Percentiles rank a stretch among this genome's conserved stretches.
Conservation (phyloP, 2,113 vertebrate genomes). For the Grus americana region DNA sequence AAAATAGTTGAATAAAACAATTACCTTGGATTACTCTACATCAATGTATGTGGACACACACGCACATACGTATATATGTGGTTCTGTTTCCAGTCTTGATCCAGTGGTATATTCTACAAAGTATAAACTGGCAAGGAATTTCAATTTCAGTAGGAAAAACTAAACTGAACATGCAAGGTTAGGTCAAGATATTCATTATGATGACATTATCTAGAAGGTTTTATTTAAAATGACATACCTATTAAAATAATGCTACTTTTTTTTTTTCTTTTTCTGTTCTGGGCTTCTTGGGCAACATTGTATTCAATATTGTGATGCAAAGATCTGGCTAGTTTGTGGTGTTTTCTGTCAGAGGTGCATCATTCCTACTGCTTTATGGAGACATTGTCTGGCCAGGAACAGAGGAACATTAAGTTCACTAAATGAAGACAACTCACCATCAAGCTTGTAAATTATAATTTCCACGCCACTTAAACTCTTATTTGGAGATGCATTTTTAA, state of each 20-base stretch:
- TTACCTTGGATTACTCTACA: background rate
- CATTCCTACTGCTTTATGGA: background rate
- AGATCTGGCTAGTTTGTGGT: background rate
- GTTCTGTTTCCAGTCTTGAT: background rate
- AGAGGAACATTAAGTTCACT: background rate
- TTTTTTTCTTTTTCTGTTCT: background rate
- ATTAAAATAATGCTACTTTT: background rate
- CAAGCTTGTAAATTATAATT: background rate
- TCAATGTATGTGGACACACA: background rate
- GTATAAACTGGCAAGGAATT: background rate
- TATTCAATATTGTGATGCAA: background rate
- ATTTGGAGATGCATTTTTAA: background rate
- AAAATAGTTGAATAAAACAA: background rate
- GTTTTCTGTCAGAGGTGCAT: background rate
- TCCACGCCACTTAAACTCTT: background rate
- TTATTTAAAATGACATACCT: background rate
- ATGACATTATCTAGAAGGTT: background rate
- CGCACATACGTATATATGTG: rapidly evolving
- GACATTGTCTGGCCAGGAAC: background rate
- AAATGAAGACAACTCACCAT: background rate
- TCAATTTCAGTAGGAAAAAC: background rate
- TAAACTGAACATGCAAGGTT: background rate
- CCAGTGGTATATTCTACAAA: background rate
- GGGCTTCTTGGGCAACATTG: background rate
- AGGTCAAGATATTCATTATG: background rate